These are phyloP conservation scores for Teleiodes luculella DNA, from an alignment of 2,888 invertebrate species.

Conservation along the genomic window DNA sequence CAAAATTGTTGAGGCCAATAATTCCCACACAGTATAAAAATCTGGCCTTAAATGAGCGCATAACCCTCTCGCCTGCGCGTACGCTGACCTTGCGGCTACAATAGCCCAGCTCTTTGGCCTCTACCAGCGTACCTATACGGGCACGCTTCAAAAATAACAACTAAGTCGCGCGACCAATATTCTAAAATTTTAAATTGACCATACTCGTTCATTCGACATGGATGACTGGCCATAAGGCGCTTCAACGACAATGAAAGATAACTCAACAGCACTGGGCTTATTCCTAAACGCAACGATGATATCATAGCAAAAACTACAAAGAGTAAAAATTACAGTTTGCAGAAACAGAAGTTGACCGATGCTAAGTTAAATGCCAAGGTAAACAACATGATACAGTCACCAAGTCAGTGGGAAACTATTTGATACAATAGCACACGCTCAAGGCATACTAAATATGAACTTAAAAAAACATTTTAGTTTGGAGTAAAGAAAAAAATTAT, in stretches of 20 bases:
- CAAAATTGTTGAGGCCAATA: conserved; percentile 22
- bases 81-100: conserved; percentile 67
- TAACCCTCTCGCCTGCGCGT: conserved; percentile 46
- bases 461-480: too few relatives aligned
- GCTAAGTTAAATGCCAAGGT: conserved; percentile 67
- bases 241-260: background rate
- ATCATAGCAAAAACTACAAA: background rate
- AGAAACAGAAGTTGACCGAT: conserved; percentile 4
- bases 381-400: conserved; percentile 58
- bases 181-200: conserved; percentile 2
- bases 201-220: conserved; percentile 9
- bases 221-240: background rate
- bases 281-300: background rate
- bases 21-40: conserved; percentile 46
- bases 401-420: conserved; percentile 10
- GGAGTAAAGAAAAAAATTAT: too few relatives aligned
- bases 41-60: conserved; percentile 51
- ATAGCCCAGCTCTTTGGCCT: conserved; percentile 46
- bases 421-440: conserved; percentile 26
- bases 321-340: background rate
- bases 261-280: background rate
- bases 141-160: conserved; percentile 32
- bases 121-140: conserved; percentile 30
- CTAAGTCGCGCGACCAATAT: conserved; percentile 30
- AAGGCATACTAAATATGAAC: background rate